Base-by-base conservation (phyloP, 2,113 vertebrate species). In the Sebastes schlegelii region DNA sequence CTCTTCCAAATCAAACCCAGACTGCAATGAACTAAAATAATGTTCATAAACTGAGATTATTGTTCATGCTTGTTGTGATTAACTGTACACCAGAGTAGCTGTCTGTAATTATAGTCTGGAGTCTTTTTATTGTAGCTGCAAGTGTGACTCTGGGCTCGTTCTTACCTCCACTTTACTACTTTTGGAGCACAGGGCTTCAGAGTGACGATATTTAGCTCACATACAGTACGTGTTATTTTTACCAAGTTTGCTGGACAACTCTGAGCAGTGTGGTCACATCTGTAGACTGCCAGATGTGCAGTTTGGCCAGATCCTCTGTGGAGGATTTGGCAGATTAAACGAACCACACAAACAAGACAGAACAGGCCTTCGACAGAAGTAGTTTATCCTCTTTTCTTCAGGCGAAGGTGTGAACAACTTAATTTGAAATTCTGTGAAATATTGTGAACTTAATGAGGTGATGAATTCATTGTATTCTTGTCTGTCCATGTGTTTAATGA, bases 291-390 rank as follows among this genome's bases (percentile, higher is more conserved):
- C 90, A 89, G 76, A 84, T 87, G 88, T 86, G 79, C 73, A 78
- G 65, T 77, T 73, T 71, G 26, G 70, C 9, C 43, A 63, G 48
- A 81, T 40, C 48, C 69, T 75, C 62, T 77, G 80, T 76, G 70
- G 74, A 89, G 78, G 84, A 85, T 94, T 74, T 90, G 78, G 85
- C 83, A 88, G 86, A 87, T 85, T 80, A 81, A 19, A 73, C 77
- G 79, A 85, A 77, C 71, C 84, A 80, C 57, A 85, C 45, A 85
- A 91, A 87, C 93, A 86, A 89, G 91, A 91, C 58, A 40, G 65
- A 73, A 88, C 92, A 91, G 74, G 89, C 83, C 85, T 78, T 51
- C 19, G 68, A 64, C 51, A 83, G 17, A 60, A 70, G 70, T 4
- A 48, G 73, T 68, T 83, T 54, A 26, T 9, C 34, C 45, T 74